Conservation (phyloP, 2,113 vertebrate genomes). For the Microcebus tavaratra region DNA sequence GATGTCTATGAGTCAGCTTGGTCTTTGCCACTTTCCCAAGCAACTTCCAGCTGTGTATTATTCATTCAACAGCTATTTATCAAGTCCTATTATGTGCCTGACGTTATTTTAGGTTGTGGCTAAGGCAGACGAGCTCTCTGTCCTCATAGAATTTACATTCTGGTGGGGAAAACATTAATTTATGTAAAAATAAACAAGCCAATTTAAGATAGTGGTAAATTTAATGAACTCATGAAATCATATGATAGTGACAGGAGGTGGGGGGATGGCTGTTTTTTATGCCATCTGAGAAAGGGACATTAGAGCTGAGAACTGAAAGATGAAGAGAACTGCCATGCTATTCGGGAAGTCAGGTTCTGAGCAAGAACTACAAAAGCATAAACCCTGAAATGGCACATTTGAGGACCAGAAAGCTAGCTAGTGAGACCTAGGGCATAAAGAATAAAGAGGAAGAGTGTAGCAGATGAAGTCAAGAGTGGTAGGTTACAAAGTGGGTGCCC, state of each 20-base stretch:
- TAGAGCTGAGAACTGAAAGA: background rate
- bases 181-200: background rate
- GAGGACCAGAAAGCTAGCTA: background rate
- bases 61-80: background rate
- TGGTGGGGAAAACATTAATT: background rate
- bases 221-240: constrained; percentile 7
- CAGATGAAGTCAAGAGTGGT: background rate
- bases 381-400: background rate
- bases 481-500: background rate
- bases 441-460: background rate
- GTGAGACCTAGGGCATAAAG: background rate
- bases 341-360: background rate
- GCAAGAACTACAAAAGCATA: background rate
- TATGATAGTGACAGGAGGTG: background rate
- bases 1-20: background rate
- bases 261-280: background rate
- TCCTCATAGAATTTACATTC: background rate
- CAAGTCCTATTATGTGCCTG: background rate
- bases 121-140: background rate
- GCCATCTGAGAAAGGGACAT: background rate
- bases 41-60: background rate
- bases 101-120: constrained; percentile 19
- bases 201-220: background rate
- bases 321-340: background rate
- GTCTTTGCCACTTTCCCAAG: background rate